phyloP scores from a whole-genome alignment of 2,797 vertebrate genomes.

The Lerista edwardsae region DNA sequence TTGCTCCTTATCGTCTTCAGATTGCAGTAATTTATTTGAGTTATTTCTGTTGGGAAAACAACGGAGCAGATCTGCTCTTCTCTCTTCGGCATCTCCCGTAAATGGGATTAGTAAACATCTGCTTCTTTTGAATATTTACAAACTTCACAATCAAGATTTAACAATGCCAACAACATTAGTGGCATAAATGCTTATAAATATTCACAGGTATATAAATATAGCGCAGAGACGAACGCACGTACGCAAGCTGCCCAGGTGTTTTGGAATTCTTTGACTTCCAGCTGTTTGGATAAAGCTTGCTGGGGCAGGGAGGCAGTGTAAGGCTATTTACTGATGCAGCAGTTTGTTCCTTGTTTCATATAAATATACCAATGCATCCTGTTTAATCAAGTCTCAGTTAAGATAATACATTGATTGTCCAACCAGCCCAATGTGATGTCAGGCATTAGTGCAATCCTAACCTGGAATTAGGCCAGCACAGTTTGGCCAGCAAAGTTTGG shows the following conservation, averaged over 20 bases:
- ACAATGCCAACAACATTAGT: conserved; percentile 57
- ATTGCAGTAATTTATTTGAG: conserved; percentile 66
- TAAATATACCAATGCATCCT: conserved; percentile 51
- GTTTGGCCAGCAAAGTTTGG: too few relatives aligned
- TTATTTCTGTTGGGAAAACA: conserved; percentile 70
- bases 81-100: conserved; percentile 64
- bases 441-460: too few relatives aligned
- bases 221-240: conserved; percentile 38
- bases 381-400: conserved; percentile 25
- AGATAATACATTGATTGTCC: neutral
- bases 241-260: conserved; percentile 55
- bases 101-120: conserved; percentile 68
- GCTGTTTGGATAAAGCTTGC: conserved; percentile 53
- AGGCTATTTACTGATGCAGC: conserved; percentile 58
- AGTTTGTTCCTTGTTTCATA: conserved; percentile 55
- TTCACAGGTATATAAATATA: conserved; percentile 67
- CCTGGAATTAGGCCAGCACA: too few relatives aligned
- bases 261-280: conserved; percentile 60
- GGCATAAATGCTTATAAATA: conserved; percentile 66
- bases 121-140: conserved; percentile 75
- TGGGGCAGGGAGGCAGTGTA: conserved; percentile 20
- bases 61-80: conserved; percentile 60
- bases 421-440: neutral
- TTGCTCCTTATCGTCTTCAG: conserved; percentile 69
- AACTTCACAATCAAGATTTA: conserved; percentile 65